Conservation (phyloP, 2,888 invertebrate genomes). For the Eretmocerus hayati region DNA sequence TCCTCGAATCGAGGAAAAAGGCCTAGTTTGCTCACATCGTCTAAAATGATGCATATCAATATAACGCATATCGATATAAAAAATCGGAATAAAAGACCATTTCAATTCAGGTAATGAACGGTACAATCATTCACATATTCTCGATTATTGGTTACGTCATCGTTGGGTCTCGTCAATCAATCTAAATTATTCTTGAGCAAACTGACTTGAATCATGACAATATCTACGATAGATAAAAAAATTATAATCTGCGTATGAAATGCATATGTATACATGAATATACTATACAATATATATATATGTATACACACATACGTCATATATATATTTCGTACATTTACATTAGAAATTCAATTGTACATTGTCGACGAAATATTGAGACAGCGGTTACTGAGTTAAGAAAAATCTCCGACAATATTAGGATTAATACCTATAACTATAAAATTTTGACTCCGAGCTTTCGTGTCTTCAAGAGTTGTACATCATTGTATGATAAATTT, state of each 20-base stretch:
- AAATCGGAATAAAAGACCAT: too few species aligned
- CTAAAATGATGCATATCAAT: too few species aligned
- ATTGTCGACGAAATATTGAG: slow-evolving; percentile 24
- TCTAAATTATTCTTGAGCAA: slow-evolving; percentile 2
- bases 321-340: slow-evolving; percentile 20
- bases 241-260: too few species aligned
- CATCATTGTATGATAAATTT: too few species aligned
- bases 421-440: slow-evolving; percentile 30
- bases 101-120: too few species aligned
- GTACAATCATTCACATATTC: too few species aligned
- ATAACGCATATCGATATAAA: too few species aligned
- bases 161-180: background rate
- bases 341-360: slow-evolving; percentile 24
- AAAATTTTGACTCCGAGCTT: slow-evolving; percentile 29
- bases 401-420: slow-evolving; percentile 37
- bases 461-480: slow-evolving; percentile 20
- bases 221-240: slow-evolving; percentile 33
- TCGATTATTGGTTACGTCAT: background rate
- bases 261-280: slow-evolving; percentile 19
- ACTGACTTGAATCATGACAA: slow-evolving; percentile 37
- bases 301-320: slow-evolving; percentile 15
- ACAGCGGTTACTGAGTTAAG: slow-evolving; percentile 10
- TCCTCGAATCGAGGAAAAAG: too few species aligned
- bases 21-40: too few species aligned
- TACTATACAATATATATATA: slow-evolving; percentile 17